Conservation (phyloP, 2,888 invertebrate genomes). For the Autographa gamma region DNA sequence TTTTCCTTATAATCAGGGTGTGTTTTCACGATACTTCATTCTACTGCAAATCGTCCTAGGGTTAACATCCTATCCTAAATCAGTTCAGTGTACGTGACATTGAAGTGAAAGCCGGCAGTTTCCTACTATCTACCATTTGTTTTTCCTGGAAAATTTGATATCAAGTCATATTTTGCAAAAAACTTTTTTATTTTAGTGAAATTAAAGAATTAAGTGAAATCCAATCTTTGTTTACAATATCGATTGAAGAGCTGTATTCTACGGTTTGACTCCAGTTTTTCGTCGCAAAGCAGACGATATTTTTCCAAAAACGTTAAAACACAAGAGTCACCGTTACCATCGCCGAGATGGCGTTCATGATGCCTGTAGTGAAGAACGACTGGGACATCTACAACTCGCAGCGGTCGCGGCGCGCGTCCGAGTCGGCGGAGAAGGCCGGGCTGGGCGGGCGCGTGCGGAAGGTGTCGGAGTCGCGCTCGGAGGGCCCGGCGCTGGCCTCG, state of each 20-base stretch:
- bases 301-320: conserved; percentile 83
- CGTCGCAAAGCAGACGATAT: conserved; percentile 67
- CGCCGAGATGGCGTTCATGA: conserved; percentile 97
- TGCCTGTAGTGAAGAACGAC: conserved; percentile 98
- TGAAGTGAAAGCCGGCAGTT: conserved; percentile 82
- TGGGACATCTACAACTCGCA: conserved; percentile 97
- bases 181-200: conserved; percentile 60
- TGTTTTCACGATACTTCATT: conserved; percentile 88
- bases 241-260: conserved; percentile 72
- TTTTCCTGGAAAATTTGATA: conserved; percentile 62
- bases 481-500: conserved; percentile 92
- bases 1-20: conserved; percentile 87
- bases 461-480: conserved; percentile 93
- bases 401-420: conserved; percentile 93
- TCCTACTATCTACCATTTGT: conserved; percentile 57
- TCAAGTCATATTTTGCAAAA: conserved; percentile 58
- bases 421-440: conserved; percentile 87
- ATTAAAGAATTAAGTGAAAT: conserved; percentile 58
- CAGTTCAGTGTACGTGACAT: conserved; percentile 79
- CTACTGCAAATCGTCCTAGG: conserved; percentile 85
- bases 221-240: conserved; percentile 64
- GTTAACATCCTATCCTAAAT: conserved; percentile 81
- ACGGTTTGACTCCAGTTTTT: conserved; percentile 64
- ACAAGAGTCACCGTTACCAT: conserved; percentile 78
- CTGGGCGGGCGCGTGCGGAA: conserved; percentile 89